Evolutionary conservation across 2,113 vertebrate genomes (phyloP).

Genomic region (Mirounga angustirostris): DNA sequence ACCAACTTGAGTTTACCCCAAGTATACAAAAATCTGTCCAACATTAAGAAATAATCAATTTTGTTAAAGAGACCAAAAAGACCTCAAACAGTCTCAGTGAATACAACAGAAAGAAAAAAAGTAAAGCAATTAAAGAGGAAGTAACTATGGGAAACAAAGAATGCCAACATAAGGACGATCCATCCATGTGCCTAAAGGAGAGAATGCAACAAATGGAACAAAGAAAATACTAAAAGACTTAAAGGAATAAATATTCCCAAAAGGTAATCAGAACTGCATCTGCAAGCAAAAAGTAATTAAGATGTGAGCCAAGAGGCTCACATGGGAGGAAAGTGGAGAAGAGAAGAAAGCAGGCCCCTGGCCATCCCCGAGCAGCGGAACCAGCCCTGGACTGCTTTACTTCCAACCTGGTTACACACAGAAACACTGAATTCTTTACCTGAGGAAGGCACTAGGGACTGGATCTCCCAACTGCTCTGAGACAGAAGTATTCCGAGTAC

Average conservation of each 20-base stretch:
- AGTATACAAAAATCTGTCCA: neutral
- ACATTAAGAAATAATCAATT: neutral
- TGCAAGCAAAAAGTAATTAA: neutral
- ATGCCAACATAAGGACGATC: neutral
- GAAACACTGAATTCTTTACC: neutral
- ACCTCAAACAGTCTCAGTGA: constrained; percentile 14
- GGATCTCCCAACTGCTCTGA: constrained; percentile 15
- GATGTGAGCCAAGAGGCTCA: neutral
- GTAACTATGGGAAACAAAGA: neutral
- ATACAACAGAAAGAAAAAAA: constrained; percentile 38
- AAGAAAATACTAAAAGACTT: neutral
- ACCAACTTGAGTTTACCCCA: neutral
- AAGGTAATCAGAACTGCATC: constrained; percentile 35
- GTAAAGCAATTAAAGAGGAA: neutral
- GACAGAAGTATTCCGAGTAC: neutral
- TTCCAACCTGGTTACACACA: neutral
- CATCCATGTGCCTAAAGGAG: neutral
- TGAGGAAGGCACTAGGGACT: neutral
- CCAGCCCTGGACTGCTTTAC: neutral
- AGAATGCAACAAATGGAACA: constrained; percentile 27
- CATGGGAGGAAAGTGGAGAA: neutral
- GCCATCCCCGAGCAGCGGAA: neutral
- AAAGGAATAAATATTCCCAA: constrained; percentile 11
- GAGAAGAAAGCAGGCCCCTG: neutral
- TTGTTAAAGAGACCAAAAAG: constrained; percentile 21